Evolutionary conservation across 1,140 invertebrate genomes (phyloP), one percentile per base, ranked within the genome.

Genomic region (Panagrolaimus sp.): DNA sequence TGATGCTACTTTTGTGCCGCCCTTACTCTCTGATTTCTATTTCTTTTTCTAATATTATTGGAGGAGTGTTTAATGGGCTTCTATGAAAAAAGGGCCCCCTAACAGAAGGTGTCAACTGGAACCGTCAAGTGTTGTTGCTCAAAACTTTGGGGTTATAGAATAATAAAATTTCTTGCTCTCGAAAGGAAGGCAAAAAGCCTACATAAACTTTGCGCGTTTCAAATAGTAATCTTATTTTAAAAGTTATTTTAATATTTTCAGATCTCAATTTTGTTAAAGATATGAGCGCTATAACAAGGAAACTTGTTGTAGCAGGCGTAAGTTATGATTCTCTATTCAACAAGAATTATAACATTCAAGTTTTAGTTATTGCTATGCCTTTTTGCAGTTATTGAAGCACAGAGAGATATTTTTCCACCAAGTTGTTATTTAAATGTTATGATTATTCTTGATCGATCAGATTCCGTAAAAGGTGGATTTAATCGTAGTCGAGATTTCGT

Each of bases 401-500:
- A 57, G 20, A 9, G 51, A 20, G 51, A 57, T 57, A 74, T 77
- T 38, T 82, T 80, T 65, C 78, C 78, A 20, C 71, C 80, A 3
- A 78, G 72, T 57, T 80, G 78, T 64, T 73, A 71, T 45, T 62
- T 80, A 13, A 80, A 80, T 73, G 80, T 80, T 23, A 71, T 80
- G 65, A 78, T 80, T n/a, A 73, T 80, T 14, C 48, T 80, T n/a
- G 78, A 80, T 70, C 72, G 78, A 51, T 80, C 80, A 27, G 78
- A 80, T 42, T 78, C 77, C 5, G 80, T 82, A 27, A 73, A 72
- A 48, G 75, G 75, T 27, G 76, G 77, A 23, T 80, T 80, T 65
- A 82, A 80, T 66, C 65, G 77, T 45, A 71, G 67, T 68, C 70
- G 78, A 44, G 73, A 81, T 38, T 80, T 80, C 53, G 78, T 80